These are phyloP conservation scores for Orestias chungarensis DNA, from an alignment of 2,797 vertebrate genomes.

Conservation along the genomic window DNA sequence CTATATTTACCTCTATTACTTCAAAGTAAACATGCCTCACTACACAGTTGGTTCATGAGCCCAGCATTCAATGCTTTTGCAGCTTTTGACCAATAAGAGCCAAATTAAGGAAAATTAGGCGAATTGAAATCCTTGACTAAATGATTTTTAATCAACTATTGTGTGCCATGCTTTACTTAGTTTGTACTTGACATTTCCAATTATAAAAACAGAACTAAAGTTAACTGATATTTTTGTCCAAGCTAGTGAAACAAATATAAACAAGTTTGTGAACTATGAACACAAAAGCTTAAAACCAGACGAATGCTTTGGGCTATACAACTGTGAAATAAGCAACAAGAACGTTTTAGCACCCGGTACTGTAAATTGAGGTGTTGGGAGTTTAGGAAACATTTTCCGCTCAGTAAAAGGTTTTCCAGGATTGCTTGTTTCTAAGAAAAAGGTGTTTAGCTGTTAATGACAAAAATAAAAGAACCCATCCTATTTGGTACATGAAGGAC, in stretches of 20 bases:
- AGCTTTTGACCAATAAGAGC: neutral
- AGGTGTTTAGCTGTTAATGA: conserved; percentile 5
- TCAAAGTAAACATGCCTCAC: too few relatives aligned
- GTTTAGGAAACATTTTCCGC: neutral
- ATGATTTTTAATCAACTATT: neutral
- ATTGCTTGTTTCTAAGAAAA: conserved; percentile 6
- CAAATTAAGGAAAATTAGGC: neutral
- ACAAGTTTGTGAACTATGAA: neutral
- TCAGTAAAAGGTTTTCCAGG: neutral
- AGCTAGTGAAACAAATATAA: neutral
- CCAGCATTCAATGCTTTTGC: too few relatives aligned
- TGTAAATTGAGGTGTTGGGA: conserved; percentile 3
- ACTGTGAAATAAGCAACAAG: neutral
- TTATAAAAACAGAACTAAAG: neutral
- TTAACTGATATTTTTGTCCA: neutral
- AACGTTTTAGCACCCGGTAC: neutral
- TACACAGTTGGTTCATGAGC: too few relatives aligned
- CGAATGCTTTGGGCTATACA: neutral
- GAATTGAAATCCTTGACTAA: neutral
- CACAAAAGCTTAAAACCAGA: neutral
- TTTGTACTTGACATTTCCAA: neutral
- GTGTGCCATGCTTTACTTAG: neutral
- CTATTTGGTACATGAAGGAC: conserved; percentile 9
- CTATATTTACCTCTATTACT: too few relatives aligned
- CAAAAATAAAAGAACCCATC: conserved; percentile 13